A percentile compares a stretch with the other conserved stretches of the same genome.
phyloP scores from a whole-genome alignment of 2,888 invertebrate species.

The Drosophila neonasuta region DNA sequence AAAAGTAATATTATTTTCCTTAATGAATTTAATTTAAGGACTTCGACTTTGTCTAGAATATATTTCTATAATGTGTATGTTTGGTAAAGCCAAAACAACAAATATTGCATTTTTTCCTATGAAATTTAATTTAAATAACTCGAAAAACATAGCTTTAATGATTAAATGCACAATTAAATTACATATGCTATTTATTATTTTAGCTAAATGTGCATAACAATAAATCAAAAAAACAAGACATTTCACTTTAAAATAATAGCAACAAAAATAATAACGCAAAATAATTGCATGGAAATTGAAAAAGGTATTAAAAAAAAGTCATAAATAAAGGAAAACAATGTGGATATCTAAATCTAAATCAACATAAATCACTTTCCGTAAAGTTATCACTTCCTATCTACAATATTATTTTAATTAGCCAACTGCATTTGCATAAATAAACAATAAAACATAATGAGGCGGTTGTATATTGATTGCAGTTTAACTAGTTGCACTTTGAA shows the following conservation, averaged over 20 bases:
- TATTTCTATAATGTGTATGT: no score
- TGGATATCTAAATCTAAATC: background rate
- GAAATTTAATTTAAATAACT: no score
- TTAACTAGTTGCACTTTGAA: background rate
- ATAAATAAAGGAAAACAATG: background rate
- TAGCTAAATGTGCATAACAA: no score
- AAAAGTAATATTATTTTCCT: no score
- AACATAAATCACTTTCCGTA: background rate
- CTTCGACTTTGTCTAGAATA: no score
- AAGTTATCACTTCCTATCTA: background rate
- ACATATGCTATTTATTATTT: no score
- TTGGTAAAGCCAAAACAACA: no score
- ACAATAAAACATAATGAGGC: background rate
- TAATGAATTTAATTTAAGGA: no score
- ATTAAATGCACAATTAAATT: no score
- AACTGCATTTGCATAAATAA: background rate
- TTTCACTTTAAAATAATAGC: background rate
- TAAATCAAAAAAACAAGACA: no score
- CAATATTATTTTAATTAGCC: background rate
- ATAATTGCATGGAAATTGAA: background rate
- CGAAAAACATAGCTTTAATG: no score
- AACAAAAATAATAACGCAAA: background rate
- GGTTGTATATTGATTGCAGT: background rate
- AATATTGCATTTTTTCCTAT: no score
- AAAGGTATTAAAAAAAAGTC: background rate